These are phyloP conservation scores for Zootermopsis nevadensis DNA, from an alignment of 2,888 invertebrate genomes.

Conservation along the genomic window DNA sequence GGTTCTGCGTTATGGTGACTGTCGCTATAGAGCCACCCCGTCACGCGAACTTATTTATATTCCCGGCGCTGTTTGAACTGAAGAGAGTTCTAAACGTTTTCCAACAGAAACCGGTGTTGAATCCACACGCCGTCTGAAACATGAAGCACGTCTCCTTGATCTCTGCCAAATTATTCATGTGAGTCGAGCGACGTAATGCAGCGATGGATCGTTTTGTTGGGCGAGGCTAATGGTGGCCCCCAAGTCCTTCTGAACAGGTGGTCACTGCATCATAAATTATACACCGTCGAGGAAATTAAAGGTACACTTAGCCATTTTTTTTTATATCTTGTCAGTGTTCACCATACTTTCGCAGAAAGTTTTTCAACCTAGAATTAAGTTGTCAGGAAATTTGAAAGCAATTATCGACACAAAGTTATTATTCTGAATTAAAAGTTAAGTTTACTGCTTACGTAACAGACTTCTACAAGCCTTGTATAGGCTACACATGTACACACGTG, in stretches of 20 bases:
- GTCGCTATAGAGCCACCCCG: too few relatives aligned
- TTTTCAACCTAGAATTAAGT: too few relatives aligned
- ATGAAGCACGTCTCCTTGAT: not conserved
- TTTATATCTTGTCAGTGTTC: too few relatives aligned
- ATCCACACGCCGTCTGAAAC: not conserved
- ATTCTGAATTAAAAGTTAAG: too few relatives aligned
- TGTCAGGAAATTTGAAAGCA: too few relatives aligned
- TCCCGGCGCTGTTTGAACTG: conserved; percentile 11
- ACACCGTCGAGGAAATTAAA: not conserved
- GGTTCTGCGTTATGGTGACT: too few relatives aligned
- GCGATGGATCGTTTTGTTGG: not conserved
- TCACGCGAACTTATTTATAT: conserved; percentile 21
- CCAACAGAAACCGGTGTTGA: conserved; percentile 13
- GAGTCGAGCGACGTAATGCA: not conserved
- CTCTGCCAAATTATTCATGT: conserved; percentile 6
- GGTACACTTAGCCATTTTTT: too few relatives aligned
- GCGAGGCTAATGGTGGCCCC: not conserved
- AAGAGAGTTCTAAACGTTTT: conserved; percentile 15
- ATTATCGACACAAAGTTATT: too few relatives aligned
- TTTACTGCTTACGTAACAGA: too few relatives aligned
- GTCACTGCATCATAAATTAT: not conserved
- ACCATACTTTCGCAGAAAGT: too few relatives aligned
- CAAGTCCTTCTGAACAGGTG: not conserved
- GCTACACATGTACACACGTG: too few relatives aligned
- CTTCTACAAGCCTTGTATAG: too few relatives aligned